Evolutionary conservation across 2,797 vertebrate genomes (phyloP).

Genomic region (Parauchenoglanis punctatus): DNA sequence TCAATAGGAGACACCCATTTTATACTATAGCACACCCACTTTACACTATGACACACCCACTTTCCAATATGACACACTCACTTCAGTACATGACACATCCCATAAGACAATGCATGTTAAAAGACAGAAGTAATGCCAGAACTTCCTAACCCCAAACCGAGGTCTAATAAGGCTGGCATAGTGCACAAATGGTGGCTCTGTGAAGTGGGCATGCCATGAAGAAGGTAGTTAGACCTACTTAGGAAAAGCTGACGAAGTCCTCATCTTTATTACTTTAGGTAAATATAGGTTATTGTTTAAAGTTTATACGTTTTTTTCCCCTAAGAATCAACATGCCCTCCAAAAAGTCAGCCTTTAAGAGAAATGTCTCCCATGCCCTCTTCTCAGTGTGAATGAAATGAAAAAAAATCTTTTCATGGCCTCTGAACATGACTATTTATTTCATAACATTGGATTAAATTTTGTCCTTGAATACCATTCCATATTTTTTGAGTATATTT

Average conservation of each 20-base stretch:
- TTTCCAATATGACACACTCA: too few species aligned
- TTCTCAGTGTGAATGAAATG: background rate
- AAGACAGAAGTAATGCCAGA: too few species aligned
- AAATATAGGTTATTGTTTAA: background rate
- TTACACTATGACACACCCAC: too few species aligned
- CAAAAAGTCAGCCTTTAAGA: background rate
- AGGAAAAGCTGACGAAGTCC: background rate
- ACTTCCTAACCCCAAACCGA: too few species aligned
- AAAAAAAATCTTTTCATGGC: background rate
- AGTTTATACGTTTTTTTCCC: background rate
- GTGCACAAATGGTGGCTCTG: too few species aligned
- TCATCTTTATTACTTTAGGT: background rate
- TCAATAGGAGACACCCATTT: too few species aligned
- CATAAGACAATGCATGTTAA: too few species aligned
- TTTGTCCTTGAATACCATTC: background rate
- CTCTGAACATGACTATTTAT: background rate
- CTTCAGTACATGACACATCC: too few species aligned
- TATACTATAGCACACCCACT: too few species aligned
- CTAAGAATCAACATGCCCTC: background rate
- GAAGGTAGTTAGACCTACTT: too few species aligned
- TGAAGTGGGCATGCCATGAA: too few species aligned
- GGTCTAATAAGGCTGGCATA: too few species aligned
- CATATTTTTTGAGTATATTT: background rate
- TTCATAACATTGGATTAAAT: background rate
- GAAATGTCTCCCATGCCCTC: background rate